phyloP scores from a whole-genome alignment of 2,113 vertebrate genomes.

The Serilophus lunatus region DNA sequence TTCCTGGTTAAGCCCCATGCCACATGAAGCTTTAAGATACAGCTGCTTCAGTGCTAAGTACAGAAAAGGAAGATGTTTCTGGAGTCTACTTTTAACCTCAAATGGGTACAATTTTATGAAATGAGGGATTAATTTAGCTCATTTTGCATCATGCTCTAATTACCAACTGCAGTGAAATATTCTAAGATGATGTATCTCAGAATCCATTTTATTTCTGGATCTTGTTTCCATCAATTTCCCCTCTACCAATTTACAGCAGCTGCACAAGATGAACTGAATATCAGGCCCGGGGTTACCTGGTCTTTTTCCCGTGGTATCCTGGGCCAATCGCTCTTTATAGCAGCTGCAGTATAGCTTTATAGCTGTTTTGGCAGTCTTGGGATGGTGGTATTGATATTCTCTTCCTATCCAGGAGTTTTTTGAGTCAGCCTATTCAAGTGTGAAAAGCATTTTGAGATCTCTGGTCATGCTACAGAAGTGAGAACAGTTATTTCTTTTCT shows the following conservation, averaged over 20 bases:
- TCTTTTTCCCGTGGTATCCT: neutral
- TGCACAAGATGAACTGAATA: neutral
- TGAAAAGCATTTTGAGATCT: constrained; percentile 16
- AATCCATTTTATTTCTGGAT: neutral
- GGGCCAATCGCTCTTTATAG: neutral
- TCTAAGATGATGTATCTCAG: neutral
- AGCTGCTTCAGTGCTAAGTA: neutral
- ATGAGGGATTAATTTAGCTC: neutral
- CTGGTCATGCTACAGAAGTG: neutral
- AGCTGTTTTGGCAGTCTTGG: neutral
- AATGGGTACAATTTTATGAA: neutral
- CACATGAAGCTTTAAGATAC: neutral
- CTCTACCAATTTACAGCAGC: neutral
- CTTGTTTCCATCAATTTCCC: constrained; percentile 5
- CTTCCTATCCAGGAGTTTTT: neutral
- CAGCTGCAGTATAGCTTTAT: too few species aligned
- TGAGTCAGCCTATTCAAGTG: neutral
- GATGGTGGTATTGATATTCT: neutral
- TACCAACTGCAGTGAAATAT: neutral
- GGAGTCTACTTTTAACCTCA: neutral
- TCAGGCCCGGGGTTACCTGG: neutral
- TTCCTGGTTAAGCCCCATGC: neutral
- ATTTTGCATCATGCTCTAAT: neutral
- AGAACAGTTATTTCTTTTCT: constrained; percentile 27
- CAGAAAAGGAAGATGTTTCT: neutral